phyloP scores from a whole-genome alignment of 92 coral and sea anemone genomes.

The Paragorgia papillata region DNA sequence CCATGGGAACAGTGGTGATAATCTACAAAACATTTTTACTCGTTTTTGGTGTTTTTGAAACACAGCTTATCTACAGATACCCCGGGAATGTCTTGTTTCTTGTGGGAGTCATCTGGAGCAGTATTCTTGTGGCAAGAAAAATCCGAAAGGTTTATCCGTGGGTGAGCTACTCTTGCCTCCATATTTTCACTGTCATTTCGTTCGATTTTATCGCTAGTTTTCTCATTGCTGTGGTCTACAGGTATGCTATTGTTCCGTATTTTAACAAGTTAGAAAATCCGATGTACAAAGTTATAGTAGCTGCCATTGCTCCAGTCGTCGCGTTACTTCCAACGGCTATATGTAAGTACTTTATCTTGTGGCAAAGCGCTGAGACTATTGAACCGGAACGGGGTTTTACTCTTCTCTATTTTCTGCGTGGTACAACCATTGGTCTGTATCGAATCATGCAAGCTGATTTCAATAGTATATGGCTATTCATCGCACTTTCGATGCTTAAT shows the following conservation, averaged over 20 bases:
- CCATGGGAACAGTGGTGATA: neutral
- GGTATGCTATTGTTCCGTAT: neutral
- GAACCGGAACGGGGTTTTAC: conserved; percentile 58
- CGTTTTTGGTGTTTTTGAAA: neutral
- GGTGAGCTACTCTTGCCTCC: neutral
- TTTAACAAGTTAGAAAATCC: conserved; percentile 16
- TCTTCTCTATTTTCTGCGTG: conserved; percentile 48
- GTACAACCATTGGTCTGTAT: conserved; percentile 48
- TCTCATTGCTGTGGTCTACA: neutral
- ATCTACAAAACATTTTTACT: neutral
- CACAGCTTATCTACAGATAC: neutral
- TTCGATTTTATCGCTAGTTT: neutral
- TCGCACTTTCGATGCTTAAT: conserved; percentile 63
- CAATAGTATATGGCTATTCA: conserved; percentile 47
- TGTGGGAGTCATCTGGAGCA: neutral
- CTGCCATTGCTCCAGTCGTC: conserved; percentile 41
- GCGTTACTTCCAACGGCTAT: conserved; percentile 25
- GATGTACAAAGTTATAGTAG: conserved; percentile 46
- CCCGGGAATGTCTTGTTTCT: neutral
- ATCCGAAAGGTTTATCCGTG: neutral
- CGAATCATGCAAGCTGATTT: conserved; percentile 76
- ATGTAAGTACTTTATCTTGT: conserved; percentile 28
- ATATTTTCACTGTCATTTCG: neutral
- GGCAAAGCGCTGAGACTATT: conserved; percentile 41
- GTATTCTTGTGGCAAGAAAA: neutral